A percentile compares a stretch with the other conserved stretches of the same genome.
Evolutionary conservation across 2,888 invertebrate species (phyloP).

Genomic region (Drosophila nigricruria): DNA sequence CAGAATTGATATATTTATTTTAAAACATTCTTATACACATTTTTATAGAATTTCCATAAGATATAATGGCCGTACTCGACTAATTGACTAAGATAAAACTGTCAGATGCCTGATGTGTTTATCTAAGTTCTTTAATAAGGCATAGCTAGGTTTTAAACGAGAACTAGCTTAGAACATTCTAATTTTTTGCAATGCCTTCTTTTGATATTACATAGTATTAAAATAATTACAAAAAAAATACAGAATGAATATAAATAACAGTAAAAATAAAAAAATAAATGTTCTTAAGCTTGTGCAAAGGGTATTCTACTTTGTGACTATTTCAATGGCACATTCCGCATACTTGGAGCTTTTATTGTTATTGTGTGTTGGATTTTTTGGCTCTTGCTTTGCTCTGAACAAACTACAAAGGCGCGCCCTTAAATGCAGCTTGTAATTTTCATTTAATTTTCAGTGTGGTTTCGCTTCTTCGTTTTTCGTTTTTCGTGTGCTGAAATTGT

Average conservation of each 20-base stretch:
- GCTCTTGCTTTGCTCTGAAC: conserved; percentile 14
- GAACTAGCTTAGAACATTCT: background rate
- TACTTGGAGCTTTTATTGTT: conserved; percentile 15
- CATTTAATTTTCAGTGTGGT: conserved; percentile 73
- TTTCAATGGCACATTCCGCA: conserved; percentile 7
- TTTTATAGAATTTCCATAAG: background rate
- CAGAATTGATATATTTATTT: background rate
- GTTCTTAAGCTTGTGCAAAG: background rate
- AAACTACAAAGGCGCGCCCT: conserved; percentile 49
- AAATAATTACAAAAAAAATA: background rate
- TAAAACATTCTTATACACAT: no score
- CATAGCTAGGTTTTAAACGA: no score
- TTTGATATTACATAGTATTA: background rate
- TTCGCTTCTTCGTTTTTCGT: conserved; percentile 39
- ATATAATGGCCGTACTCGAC: no score
- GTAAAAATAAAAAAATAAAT: background rate
- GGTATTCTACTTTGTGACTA: conserved; percentile 16
- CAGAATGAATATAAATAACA: background rate
- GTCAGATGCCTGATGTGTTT: no score
- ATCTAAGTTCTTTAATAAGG: no score
- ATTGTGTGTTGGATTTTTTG: conserved; percentile 42
- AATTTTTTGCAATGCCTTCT: background rate
- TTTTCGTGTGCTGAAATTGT: conserved; percentile 51
- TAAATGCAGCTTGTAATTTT: conserved; percentile 72
- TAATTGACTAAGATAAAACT: no score